These are phyloP conservation scores for Drosophila siamana DNA, from an alignment of 2,888 invertebrate species.

Conservation along the genomic window DNA sequence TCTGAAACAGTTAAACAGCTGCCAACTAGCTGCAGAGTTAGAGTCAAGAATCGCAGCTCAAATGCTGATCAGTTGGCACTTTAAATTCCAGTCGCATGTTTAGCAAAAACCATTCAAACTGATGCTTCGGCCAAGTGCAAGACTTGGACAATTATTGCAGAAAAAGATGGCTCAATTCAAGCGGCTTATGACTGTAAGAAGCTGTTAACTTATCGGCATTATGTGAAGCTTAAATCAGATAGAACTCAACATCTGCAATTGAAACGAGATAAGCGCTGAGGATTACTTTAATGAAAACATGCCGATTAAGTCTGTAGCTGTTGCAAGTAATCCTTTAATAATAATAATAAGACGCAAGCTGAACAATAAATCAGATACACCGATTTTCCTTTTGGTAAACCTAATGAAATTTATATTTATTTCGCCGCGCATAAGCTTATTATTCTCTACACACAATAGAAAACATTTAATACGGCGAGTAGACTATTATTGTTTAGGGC, in stretches of 20 bases:
- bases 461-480: too few relatives aligned
- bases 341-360: not conserved
- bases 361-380: not conserved
- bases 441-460: too few relatives aligned
- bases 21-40: constrained; percentile 27
- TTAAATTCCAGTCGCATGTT: constrained; percentile 13
- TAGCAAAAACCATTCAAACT: not conserved
- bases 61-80: constrained; percentile 14
- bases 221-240: not conserved
- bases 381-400: too few relatives aligned
- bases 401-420: not conserved
- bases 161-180: not conserved
- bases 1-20: constrained; percentile 66
- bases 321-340: too few relatives aligned
- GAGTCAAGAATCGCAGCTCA: constrained; percentile 7
- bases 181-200: not conserved
- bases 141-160: not conserved
- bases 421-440: not conserved
- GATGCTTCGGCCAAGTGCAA: not conserved
- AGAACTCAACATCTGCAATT: not conserved
- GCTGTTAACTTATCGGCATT: not conserved
- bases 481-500: too few relatives aligned
- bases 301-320: too few relatives aligned
- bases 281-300: too few relatives aligned
- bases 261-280: not conserved